phyloP scores from a whole-genome alignment of 1,140 invertebrate genomes.

The Saccostrea glomerata region DNA sequence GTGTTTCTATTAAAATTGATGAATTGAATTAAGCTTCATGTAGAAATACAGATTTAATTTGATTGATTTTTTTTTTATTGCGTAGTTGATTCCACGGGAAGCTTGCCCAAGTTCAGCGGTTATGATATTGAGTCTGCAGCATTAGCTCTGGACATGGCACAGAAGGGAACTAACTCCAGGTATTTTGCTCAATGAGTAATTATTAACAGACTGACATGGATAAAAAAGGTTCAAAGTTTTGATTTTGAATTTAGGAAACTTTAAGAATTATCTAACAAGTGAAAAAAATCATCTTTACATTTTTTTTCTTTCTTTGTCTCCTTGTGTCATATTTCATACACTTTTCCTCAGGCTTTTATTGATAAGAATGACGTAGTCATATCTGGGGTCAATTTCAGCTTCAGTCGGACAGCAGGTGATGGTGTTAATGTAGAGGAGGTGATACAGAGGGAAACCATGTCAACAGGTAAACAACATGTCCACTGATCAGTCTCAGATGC shows the following conservation, averaged over 20 bases:
- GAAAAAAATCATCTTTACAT: too few species aligned
- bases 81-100: conserved; percentile 59
- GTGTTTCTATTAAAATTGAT: too few species aligned
- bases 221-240: not conserved
- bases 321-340: too few species aligned
- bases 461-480: conserved; percentile 62
- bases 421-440: conserved; percentile 67
- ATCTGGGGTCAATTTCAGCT: conserved; percentile 58
- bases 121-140: conserved; percentile 74
- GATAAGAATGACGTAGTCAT: too few species aligned
- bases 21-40: not conserved
- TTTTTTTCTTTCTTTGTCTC: too few species aligned
- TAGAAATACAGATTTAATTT: not conserved
- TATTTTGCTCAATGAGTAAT: conserved; percentile 7
- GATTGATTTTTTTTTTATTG: not conserved
- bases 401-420: conserved; percentile 68
- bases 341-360: too few species aligned
- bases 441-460: conserved; percentile 67
- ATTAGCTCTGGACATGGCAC: conserved; percentile 73
- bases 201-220: not conserved
- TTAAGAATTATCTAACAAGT: too few species aligned
- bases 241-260: not conserved
- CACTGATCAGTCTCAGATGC: too few species aligned
- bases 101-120: conserved; percentile 51
- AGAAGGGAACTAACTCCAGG: conserved; percentile 69